Evolutionary conservation across 2,797 vertebrate species (phyloP).

Genomic region (Morelia viridis): DNA sequence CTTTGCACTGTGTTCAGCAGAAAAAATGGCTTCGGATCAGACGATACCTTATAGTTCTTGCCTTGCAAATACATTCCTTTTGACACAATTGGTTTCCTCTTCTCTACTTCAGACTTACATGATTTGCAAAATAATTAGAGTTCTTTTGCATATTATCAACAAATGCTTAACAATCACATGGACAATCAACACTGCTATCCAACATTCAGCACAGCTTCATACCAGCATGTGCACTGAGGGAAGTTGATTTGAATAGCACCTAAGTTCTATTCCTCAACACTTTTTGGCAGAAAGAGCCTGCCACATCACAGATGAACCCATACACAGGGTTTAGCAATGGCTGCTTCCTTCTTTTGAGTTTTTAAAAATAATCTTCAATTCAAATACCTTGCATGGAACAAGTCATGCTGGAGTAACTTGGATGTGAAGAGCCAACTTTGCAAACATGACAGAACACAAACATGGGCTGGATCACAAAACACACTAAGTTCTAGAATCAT

Average conservation of each 20-base stretch:
- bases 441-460: not conserved
- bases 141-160: not conserved
- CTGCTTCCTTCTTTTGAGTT: not conserved
- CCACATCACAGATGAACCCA: not conserved
- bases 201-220: not conserved
- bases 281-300: not conserved
- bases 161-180: not conserved
- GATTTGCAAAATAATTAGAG: not conserved
- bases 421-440: not conserved
- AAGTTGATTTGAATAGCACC: not conserved
- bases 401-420: not conserved
- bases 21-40: not conserved
- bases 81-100: not conserved
- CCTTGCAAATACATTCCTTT: not conserved
- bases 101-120: not conserved
- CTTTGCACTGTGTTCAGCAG: not conserved
- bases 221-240: not conserved
- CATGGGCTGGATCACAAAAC: not conserved
- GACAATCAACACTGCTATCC: not conserved
- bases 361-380: not conserved
- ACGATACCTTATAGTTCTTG: not conserved
- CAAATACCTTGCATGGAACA: not conserved
- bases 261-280: not conserved
- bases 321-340: not conserved
- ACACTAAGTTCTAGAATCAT: not conserved